Base-by-base conservation (phyloP, 2,797 vertebrate species). In the Cyclopterus lumpus region DNA sequence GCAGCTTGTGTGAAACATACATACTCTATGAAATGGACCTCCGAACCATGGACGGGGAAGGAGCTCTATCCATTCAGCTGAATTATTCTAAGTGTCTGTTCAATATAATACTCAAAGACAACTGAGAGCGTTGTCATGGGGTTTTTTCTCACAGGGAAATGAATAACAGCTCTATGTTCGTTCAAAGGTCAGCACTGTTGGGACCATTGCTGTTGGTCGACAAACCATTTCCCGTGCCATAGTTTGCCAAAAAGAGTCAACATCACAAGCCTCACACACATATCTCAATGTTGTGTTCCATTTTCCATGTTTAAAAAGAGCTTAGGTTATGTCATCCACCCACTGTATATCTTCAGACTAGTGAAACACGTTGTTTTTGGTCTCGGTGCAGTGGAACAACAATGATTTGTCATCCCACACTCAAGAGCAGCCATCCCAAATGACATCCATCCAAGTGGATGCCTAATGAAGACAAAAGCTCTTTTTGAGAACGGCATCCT, bases 391-490 rank as follows among this genome's bases (percentile, higher is more conserved):
- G 44, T 14, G 71, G 75, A 79, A 84, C 64, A 84, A 84, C 84
- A 71, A 82, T 74, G 75, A 75, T 90, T 81, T 67, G 73, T 90
- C 87, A 83, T 82, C 63, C 63, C 65, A 77, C 82, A 78, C 81
- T 80, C 57, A 76, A 69, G 72, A 80, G 61, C 80, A 79, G 76
- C 73, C 68, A 26, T 81, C 83, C 74, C 76, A 73, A 75, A 84
- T 73, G 75, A 85, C 81, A 74, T 69, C 82, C 73, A 22, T 88
- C 66, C 67, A 18, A 83, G 73, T 38, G 72, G 77, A 85, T 51
- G 64, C 65, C 81, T 88, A 92, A 92, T 86, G 80, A 92, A 90
- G 88, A 86, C 86, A 86, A 86, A 90, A 82, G 82, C 84, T 71
- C 73, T 71, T 75, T 70, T 66, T 40, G 74, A 78, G 75, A 75